Evolutionary conservation across 2,113 vertebrate genomes (phyloP).

Genomic region (Glareola pratincola): DNA sequence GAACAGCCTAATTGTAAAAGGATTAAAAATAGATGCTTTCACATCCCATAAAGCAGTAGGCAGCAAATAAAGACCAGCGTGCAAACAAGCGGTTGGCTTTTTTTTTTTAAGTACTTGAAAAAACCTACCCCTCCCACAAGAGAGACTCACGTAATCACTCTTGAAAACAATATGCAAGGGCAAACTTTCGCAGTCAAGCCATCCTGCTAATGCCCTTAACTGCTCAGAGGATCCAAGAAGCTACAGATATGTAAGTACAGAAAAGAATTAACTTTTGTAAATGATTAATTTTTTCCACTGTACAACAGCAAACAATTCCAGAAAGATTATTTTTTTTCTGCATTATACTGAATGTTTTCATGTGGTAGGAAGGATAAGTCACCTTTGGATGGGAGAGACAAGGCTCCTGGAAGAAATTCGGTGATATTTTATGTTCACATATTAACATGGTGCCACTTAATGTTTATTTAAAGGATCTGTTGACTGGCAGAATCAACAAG

Average conservation of each 20-base stretch:
- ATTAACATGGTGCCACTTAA: not conserved
- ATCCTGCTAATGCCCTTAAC: slow-evolving; percentile 4
- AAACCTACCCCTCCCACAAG: slow-evolving; percentile 67
- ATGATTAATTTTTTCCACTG: not conserved
- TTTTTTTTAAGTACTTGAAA: slow-evolving; percentile 32
- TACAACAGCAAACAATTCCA: not conserved
- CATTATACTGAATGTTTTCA: not conserved
- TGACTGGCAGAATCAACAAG: not conserved
- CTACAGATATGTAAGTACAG: slow-evolving; percentile 69
- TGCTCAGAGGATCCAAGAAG: slow-evolving; percentile 12
- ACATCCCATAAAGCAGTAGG: slow-evolving; percentile 68
- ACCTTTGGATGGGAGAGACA: not conserved
- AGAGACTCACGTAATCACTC: slow-evolving; percentile 50
- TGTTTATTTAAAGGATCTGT: not conserved
- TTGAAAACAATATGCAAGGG: slow-evolving; percentile 66
- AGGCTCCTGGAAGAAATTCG: not conserved
- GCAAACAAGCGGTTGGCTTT: not conserved
- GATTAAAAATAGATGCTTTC: slow-evolving; percentile 65
- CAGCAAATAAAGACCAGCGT: slow-evolving; percentile 19
- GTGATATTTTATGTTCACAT: not conserved
- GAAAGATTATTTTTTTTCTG: not conserved
- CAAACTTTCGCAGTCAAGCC: slow-evolving; percentile 39
- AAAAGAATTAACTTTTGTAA: not conserved
- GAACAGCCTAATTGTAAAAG: slow-evolving; percentile 21
- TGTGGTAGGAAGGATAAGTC: not conserved